Percentiles rank a stretch among this genome's conserved stretches.
Evolutionary conservation across 2,888 invertebrate species (phyloP).

Genomic region (Mythimna vitellina): DNA sequence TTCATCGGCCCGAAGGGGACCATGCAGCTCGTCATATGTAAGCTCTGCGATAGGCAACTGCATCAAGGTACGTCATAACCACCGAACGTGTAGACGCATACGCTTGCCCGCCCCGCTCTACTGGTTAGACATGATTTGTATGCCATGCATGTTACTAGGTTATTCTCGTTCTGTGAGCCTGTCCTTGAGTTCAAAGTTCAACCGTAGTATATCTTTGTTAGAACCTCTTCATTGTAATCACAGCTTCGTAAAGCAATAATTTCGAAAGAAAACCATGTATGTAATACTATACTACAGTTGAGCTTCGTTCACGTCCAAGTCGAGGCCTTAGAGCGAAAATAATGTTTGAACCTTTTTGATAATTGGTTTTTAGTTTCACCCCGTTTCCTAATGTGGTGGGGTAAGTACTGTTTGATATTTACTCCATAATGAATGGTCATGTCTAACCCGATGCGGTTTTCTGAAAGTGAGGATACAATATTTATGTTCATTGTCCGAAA

Average conservation of each 20-base stretch:
- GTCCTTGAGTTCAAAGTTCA: conserved; percentile 15
- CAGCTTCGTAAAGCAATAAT: neutral
- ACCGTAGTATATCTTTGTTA: conserved; percentile 3
- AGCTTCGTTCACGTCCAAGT: conserved; percentile 29
- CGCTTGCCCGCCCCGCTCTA: conserved; percentile 60
- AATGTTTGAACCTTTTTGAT: neutral
- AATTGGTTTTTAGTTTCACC: neutral
- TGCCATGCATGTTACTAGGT: conserved; percentile 36
- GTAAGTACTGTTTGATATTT: conserved; percentile 5
- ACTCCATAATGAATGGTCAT: conserved; percentile 40
- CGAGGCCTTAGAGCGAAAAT: conserved; percentile 18
- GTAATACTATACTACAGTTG: neutral
- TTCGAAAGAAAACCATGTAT: neutral
- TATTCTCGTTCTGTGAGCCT: conserved; percentile 15
- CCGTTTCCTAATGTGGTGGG: neutral
- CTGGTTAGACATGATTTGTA: conserved; percentile 53
- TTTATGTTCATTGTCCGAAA: conserved; percentile 59
- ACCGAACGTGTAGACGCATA: conserved; percentile 72
- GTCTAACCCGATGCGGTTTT: conserved; percentile 59
- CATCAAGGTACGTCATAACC: conserved; percentile 89
- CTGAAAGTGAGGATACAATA: conserved; percentile 64
- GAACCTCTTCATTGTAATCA: neutral
- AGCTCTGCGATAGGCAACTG: conserved; percentile 90
- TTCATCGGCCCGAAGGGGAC: conserved; percentile 93
- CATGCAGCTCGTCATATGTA: conserved; percentile 92